These are phyloP conservation scores for Cataglyphis hispanica DNA, from an alignment of 1,140 invertebrate genomes.

Conservation along the genomic window DNA sequence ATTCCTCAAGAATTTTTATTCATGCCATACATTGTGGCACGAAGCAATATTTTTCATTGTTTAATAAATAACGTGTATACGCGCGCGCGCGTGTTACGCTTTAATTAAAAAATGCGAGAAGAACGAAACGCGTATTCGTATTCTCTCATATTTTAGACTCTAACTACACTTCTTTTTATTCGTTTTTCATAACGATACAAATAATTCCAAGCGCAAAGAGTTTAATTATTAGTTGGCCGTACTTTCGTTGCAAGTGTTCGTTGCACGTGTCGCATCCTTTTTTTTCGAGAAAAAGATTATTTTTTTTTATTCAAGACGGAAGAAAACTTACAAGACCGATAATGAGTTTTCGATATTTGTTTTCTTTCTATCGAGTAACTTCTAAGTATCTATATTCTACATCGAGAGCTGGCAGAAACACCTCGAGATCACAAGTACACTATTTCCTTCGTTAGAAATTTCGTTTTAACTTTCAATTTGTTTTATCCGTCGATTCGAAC, in stretches of 20 bases:
- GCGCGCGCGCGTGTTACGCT: neutral
- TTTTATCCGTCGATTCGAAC: conserved; percentile 23
- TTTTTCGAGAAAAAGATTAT: neutral
- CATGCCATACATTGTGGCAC: neutral
- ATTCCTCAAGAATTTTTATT: neutral
- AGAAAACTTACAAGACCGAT: conserved; percentile 48
- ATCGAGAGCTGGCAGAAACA: conserved; percentile 30
- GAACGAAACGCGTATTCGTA: neutral
- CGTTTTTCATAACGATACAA: conserved; percentile 19
- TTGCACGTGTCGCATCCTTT: conserved; percentile 22
- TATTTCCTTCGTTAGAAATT: conserved; percentile 41
- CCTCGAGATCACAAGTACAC: conserved; percentile 7
- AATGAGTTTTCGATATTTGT: conserved; percentile 59
- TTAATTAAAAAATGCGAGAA: conserved; percentile 21
- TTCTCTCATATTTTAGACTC: neutral
- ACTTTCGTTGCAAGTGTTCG: conserved; percentile 14
- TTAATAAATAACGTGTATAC: neutral
- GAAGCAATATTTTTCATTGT: neutral
- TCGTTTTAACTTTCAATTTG: conserved; percentile 56
- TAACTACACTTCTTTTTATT: neutral
- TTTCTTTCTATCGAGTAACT: conserved; percentile 51
- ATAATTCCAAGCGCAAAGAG: conserved; percentile 20
- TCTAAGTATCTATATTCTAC: conserved; percentile 42
- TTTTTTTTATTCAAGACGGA: conserved; percentile 1
- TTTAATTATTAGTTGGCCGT: conserved; percentile 38